Base-by-base conservation (phyloP, 2,797 vertebrate genomes). In the Falco cherrug region DNA sequence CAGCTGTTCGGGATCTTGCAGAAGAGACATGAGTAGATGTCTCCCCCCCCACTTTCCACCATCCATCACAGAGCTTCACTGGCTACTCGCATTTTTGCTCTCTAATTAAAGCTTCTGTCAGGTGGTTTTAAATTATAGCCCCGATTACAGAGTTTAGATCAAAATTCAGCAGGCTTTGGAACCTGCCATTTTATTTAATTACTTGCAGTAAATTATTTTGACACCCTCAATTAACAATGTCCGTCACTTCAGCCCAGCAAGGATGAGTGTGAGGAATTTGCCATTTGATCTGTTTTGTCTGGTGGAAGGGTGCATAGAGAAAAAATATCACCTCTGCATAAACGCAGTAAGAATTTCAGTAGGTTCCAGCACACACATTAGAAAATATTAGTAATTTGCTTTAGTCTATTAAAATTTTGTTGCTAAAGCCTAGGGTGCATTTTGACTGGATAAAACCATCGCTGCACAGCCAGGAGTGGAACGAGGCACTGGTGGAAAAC, bases 101-200 rank as follows among this genome's bases (percentile, higher is more conserved):
- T 82, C 90, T 93, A 96, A 95, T 97, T 97, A 89, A 94, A 86
- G 53, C 87, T 88, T 78, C 77, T 68, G 94, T 91, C 93, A 92
- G 87, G 74, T 89, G 6, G 57, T 80, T 54, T 93, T 65, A 69
- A 93, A 96, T 95, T 81, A 84, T 84, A 65, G 80, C 74, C 78
- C 68, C 2, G 47, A 96, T 97, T 97, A 92, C 22, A 3, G 93
- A 81, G 94, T 86, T 85, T 0, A 67, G 94, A 95, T 92, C 88
- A 76, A 89, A 96, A 91, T 83, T 87, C 63, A 84, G 57, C 90
- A 83, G 84, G 89, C 71, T 94, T 91, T 87, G 69, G 84, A 75
- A 95, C 63, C 83, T 91, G 96, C 85, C 91, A 81, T 96, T 96
- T 97, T 88, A 94, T 97, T 98, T 97, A 95, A 95, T 96, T 94